A percentile compares a stretch with the other conserved stretches of the same genome.
phyloP scores from a whole-genome alignment of 2,113 vertebrate species.

The Athene cunicularia region DNA sequence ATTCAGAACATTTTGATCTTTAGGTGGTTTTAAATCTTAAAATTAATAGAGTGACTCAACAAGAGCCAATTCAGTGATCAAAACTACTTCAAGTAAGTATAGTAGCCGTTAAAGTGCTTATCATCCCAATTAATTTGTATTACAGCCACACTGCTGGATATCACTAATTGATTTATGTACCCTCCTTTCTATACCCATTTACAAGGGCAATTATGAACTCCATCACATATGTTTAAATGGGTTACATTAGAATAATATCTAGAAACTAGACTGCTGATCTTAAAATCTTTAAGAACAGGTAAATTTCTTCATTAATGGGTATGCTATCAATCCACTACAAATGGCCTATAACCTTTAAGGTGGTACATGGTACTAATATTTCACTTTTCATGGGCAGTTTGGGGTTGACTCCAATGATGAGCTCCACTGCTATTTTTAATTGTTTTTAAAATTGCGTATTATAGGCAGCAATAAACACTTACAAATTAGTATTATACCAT shows the following conservation, averaged over 20 bases:
- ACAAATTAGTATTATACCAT: slow-evolving; percentile 46
- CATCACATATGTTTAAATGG: slow-evolving; percentile 43
- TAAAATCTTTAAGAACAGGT: slow-evolving; percentile 56
- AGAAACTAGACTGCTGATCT: slow-evolving; percentile 19
- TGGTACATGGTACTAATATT: not conserved
- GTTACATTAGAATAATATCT: slow-evolving; percentile 33
- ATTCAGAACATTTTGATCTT: slow-evolving; percentile 27
- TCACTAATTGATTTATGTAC: slow-evolving; percentile 70
- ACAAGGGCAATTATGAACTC: slow-evolving; percentile 64
- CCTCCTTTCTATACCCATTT: slow-evolving; percentile 50
- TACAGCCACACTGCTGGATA: slow-evolving; percentile 49
- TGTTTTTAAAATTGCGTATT: slow-evolving; percentile 66
- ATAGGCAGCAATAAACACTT: slow-evolving; percentile 65
- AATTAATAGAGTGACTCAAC: slow-evolving; percentile 51
- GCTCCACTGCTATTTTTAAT: slow-evolving; percentile 20
- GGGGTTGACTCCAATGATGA: slow-evolving; percentile 23
- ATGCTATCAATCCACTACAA: slow-evolving; percentile 7
- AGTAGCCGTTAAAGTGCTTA: slow-evolving; percentile 42
- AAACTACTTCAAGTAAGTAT: slow-evolving; percentile 32
- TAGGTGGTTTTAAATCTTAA: slow-evolving; percentile 13
- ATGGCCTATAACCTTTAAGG: not conserved
- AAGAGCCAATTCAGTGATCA: slow-evolving; percentile 34
- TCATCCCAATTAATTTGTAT: slow-evolving; percentile 66
- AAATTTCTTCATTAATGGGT: slow-evolving; percentile 28
- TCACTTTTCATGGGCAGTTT: slow-evolving; percentile 41